phyloP scores from a whole-genome alignment of 2,113 vertebrate species.

The Oncorhynchus kisutch region DNA sequence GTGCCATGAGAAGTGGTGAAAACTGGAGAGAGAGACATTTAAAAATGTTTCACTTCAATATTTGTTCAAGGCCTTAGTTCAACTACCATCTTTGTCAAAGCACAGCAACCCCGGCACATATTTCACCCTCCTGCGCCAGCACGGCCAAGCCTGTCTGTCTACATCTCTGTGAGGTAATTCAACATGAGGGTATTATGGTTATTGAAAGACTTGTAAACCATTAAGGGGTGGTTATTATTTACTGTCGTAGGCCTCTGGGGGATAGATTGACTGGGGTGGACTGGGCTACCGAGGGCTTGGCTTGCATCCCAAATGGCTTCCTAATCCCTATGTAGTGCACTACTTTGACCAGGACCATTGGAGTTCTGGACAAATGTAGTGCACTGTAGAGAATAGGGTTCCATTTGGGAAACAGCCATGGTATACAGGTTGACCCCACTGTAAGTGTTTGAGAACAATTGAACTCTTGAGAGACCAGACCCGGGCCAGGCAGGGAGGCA shows the following conservation, averaged over 20 bases:
- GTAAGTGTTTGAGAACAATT: slow-evolving; percentile 38
- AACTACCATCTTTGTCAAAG: background rate
- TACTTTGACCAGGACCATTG: too few relatives aligned
- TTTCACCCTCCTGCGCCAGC: background rate
- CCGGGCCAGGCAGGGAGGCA: slow-evolving; percentile 34
- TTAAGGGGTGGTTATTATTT: slow-evolving; percentile 67
- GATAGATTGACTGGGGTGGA: slow-evolving; percentile 24
- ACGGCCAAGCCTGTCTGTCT: slow-evolving; percentile 45
- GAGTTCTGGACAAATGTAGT: too few relatives aligned
- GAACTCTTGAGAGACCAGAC: slow-evolving; percentile 11
- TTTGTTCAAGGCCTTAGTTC: background rate
- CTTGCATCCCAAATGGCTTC: too few relatives aligned
- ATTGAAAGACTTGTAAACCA: slow-evolving; percentile 74
- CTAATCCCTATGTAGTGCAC: too few relatives aligned
- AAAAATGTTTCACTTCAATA: background rate
- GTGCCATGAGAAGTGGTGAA: background rate
- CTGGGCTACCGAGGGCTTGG: slow-evolving; percentile 5
- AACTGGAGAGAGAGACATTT: background rate
- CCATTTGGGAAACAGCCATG: slow-evolving; percentile 9
- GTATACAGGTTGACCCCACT: slow-evolving; percentile 61
- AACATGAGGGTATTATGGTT: slow-evolving; percentile 72
- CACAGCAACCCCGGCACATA: background rate
- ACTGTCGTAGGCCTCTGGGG: slow-evolving; percentile 32
- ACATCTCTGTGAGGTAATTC: slow-evolving; percentile 64
- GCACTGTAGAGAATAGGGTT: slow-evolving; percentile 45